A percentile compares a stretch with the other conserved stretches of the same genome.
Conservation (phyloP, 2,888 invertebrate species). For the Bruchidius siliquastri region DNA sequence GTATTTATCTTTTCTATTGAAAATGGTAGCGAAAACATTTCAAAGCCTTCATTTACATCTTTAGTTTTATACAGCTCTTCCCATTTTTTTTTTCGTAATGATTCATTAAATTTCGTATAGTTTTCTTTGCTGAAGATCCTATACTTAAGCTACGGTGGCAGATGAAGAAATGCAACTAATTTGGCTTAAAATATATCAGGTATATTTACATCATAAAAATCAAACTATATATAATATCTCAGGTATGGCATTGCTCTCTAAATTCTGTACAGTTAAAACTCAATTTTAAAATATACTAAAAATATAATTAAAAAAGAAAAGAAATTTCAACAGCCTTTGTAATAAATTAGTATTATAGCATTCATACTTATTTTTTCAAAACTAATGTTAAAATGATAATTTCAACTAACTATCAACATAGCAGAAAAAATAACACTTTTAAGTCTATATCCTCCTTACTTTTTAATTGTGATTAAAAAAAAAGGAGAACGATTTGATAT, state of each 20-base stretch:
- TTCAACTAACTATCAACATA: conserved; percentile 18
- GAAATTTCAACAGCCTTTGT: conserved; percentile 22
- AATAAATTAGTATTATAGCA: conserved; percentile 19
- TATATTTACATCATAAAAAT: conserved; percentile 26
- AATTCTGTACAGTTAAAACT: neutral
- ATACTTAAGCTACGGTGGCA: too few species aligned
- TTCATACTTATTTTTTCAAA: conserved; percentile 10
- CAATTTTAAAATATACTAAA: conserved; percentile 1
- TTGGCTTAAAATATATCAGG: conserved; percentile 18
- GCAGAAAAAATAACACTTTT: conserved; percentile 18
- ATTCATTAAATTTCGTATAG: too few species aligned
- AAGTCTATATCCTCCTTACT: conserved; percentile 5
- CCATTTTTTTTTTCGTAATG: too few species aligned
- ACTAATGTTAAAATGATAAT: conserved; percentile 15
- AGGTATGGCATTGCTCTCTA: conserved; percentile 26
- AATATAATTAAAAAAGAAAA: conserved; percentile 12
- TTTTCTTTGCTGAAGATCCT: too few species aligned
- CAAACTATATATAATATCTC: conserved; percentile 28
- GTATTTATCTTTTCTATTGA: too few species aligned
- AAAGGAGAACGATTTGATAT: conserved; percentile 7
- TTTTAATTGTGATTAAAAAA: conserved; percentile 13
- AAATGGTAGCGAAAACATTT: too few species aligned
- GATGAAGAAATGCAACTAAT: neutral
- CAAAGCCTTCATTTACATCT: too few species aligned
- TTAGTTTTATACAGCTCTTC: too few species aligned